These are phyloP conservation scores for Gracilinanus agilis DNA, from an alignment of 2,113 vertebrate species.

Conservation along the genomic window DNA sequence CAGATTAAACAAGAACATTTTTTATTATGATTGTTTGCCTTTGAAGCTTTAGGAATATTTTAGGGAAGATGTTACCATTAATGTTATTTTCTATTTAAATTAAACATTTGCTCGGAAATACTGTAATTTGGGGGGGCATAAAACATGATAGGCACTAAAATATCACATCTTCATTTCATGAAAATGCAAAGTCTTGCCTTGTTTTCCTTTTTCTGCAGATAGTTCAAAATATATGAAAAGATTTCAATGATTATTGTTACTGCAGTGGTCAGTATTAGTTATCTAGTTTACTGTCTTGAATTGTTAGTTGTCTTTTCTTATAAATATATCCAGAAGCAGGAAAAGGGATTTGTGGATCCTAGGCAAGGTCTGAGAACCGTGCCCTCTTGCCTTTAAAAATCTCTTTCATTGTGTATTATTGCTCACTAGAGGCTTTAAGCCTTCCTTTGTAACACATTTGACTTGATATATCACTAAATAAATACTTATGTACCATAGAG, in stretches of 20 bases:
- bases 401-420: background rate
- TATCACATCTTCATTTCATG: constrained; percentile 72
- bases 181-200: constrained; percentile 54
- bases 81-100: constrained; percentile 81
- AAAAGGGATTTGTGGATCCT: background rate
- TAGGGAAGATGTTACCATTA: constrained; percentile 77
- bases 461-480: constrained; percentile 4
- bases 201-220: constrained; percentile 63
- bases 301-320: background rate
- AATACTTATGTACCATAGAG: background rate
- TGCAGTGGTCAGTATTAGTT: background rate
- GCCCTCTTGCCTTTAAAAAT: background rate
- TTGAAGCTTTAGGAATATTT: constrained; percentile 83
- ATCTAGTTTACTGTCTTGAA: constrained; percentile 23
- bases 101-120: constrained; percentile 81
- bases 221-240: constrained; percentile 48
- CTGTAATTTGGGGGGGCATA: constrained; percentile 63
- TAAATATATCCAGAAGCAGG: background rate
- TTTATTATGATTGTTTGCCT: constrained; percentile 85
- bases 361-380: background rate
- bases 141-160: constrained; percentile 71
- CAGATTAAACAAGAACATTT: constrained; percentile 86
- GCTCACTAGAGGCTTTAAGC: background rate
- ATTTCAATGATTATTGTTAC: constrained; percentile 57
- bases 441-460: background rate